Evolutionary conservation across 2,797 vertebrate species (phyloP), one percentile per base, ranked within the genome.

Genomic region (Selene dorsalis): DNA sequence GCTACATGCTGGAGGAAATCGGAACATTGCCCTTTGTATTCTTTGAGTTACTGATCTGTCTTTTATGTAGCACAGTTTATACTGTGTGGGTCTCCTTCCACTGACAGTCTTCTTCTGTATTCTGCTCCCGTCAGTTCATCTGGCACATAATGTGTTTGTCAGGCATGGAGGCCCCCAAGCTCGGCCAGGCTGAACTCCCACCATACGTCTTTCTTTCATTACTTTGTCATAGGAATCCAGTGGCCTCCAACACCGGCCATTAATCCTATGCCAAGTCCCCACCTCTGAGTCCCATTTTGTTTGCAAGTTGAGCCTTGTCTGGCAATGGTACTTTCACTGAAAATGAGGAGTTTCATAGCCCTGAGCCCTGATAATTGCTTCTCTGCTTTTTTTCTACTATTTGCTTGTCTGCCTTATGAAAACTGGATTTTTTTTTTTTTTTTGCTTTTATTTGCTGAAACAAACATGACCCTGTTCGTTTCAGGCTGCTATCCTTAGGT

Each of bases 131-230:
- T 92, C 91, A 90, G 59, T 92, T 92, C 84, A 84, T 91, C 88
- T 85, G 80, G 89, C 88, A 91, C 85, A 83, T 92, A 91, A 93
- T 92, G 84, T 89, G 89, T 92, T 92, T 93, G 93, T 94, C 91
- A 91, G 89, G 84, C 86, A 88, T 87, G 83, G 92, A 87, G 80
- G 73, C 89, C 90, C 88, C 82, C 61, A 28, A 92, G 91, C 86
- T 85, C 77, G 50, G 79, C 76, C 86, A 73, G 83, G 87, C 84
- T 87, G 85, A 92, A 90, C 92, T 90, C 83, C 76, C 88, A 83
- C 87, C 84, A 93, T 93, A 93, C 55, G 71, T 94, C 91, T 93
- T 93, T 87, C 88, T 92, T 94, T 91, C 92, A 93, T 94, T 94
- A 94, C 88, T 95, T 93, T 94, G 89, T 94, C 93, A 94, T 87